phyloP scores from a whole-genome alignment of 2,797 vertebrate species.

The Neoniphon sammara region DNA sequence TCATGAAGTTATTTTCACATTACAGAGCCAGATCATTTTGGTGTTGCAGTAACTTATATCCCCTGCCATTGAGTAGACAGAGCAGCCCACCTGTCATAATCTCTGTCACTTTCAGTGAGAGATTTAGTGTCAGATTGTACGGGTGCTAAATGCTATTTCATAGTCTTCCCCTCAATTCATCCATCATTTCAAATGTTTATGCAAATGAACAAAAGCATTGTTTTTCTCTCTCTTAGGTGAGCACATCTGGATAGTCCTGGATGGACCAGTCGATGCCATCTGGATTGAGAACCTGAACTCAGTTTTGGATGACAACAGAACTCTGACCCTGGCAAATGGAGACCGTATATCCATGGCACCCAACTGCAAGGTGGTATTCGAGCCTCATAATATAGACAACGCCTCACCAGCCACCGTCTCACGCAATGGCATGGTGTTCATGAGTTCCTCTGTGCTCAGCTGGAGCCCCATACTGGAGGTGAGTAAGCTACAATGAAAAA shows the following conservation, averaged over 20 bases:
- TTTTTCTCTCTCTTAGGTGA: conserved; percentile 83
- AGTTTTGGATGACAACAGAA: conserved; percentile 96
- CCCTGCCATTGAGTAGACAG: not conserved
- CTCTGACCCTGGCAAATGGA: conserved; percentile 94
- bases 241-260: conserved; percentile 96
- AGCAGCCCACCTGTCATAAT: not conserved
- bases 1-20: too few species aligned
- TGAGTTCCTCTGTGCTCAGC: conserved; percentile 94
- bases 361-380: conserved; percentile 96
- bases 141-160: not conserved
- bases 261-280: conserved; percentile 97
- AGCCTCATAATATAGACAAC: conserved; percentile 98
- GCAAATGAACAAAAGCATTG: not conserved
- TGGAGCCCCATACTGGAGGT: conserved; percentile 97
- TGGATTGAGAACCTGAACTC: conserved; percentile 99
- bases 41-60: not conserved
- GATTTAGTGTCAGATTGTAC: not conserved
- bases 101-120: not conserved
- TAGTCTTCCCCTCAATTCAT: not conserved
- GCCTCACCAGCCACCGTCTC: conserved; percentile 97
- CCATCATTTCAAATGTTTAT: not conserved
- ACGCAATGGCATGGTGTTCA: conserved; percentile 98
- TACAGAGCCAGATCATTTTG: not conserved
- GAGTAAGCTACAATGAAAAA: conserved; percentile 5
- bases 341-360: conserved; percentile 98